Conservation (phyloP, 2,113 vertebrate genomes). For the Alethe diademata region DNA sequence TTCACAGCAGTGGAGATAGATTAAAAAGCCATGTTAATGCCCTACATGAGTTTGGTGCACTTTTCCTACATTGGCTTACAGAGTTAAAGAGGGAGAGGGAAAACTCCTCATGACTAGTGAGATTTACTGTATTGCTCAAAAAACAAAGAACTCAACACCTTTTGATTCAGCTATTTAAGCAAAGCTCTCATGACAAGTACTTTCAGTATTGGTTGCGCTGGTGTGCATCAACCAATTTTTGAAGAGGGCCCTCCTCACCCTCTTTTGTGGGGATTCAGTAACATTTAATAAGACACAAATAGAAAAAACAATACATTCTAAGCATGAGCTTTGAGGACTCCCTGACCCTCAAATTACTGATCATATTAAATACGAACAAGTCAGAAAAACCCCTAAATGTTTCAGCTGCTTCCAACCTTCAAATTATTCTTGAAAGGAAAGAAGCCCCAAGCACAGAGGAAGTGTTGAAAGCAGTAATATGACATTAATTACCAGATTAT, state of each 20-base stretch:
- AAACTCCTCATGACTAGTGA: background rate
- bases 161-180: background rate
- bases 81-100: background rate
- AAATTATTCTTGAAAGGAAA: background rate
- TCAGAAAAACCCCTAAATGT: accelerated
- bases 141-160: background rate
- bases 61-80: background rate
- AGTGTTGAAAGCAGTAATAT: background rate
- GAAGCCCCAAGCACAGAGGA: background rate
- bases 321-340: background rate
- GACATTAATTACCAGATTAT: background rate
- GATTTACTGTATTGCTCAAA: background rate
- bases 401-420: background rate
- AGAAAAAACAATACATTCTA: background rate
- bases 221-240: background rate
- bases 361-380: background rate
- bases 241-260: background rate
- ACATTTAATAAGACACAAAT: background rate
- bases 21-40: background rate
- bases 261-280: background rate
- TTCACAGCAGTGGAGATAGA: background rate
- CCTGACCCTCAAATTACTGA: background rate
- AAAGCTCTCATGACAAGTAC: background rate
- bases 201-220: background rate
- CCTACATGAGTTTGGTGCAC: background rate